These are phyloP conservation scores for Oreamnos americanus DNA, from an alignment of 2,113 vertebrate genomes.

Conservation along the genomic window DNA sequence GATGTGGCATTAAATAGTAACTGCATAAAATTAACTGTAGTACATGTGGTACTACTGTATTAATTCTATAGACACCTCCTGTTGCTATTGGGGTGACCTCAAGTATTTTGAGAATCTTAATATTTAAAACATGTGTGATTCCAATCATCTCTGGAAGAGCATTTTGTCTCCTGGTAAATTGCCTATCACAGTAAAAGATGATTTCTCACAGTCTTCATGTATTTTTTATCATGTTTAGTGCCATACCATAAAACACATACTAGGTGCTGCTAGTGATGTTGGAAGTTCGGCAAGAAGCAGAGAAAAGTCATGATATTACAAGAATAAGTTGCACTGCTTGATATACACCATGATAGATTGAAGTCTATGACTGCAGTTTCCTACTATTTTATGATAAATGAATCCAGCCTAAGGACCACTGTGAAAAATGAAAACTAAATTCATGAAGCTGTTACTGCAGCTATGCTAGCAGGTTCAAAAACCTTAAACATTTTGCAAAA, in stretches of 20 bases:
- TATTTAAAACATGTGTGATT: not conserved
- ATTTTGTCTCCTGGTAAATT: not conserved
- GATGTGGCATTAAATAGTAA: not conserved
- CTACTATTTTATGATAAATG: not conserved
- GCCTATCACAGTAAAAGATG: not conserved
- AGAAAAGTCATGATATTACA: not conserved
- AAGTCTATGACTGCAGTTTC: not conserved
- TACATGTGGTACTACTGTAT: not conserved
- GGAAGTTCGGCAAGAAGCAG: not conserved
- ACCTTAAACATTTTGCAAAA: not conserved
- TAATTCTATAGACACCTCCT: not conserved
- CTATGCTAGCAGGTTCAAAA: not conserved
- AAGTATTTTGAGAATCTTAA: not conserved
- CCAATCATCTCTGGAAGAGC: not conserved
- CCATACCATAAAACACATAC: not conserved
- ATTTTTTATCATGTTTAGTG: not conserved
- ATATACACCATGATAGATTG: not conserved
- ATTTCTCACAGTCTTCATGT: not conserved
- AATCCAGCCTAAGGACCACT: not conserved
- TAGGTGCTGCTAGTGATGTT: not conserved
- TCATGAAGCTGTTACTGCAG: not conserved
- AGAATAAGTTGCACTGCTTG: not conserved
- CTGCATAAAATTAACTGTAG: not conserved
- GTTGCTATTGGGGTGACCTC: not conserved
- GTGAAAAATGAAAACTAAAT: not conserved